Conservation (phyloP, 2,797 vertebrate species). For the Gymnoscopelus braueri region DNA sequence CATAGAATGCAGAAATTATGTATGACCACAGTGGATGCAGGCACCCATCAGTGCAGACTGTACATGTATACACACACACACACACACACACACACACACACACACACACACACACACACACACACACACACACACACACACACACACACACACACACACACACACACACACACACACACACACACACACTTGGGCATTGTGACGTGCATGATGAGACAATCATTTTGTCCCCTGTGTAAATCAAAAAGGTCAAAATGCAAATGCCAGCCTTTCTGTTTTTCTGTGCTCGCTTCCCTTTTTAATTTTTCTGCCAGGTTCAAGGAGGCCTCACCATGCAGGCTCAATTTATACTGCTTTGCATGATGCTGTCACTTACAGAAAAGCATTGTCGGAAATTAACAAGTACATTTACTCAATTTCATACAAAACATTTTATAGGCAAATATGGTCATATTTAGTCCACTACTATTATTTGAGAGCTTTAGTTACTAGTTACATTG, state of each 20-base stretch:
- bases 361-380: too few species aligned
- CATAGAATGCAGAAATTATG: constrained; percentile 21
- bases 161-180: constrained; percentile 11
- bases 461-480: too few species aligned
- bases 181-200: constrained; percentile 34
- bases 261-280: constrained; percentile 69
- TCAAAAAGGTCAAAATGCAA: constrained; percentile 85
- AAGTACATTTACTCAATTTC: too few species aligned
- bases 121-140: constrained; percentile 5
- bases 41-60: constrained; percentile 25
- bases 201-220: constrained; percentile 49
- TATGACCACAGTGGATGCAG: constrained; percentile 11
- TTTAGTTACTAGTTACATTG: too few species aligned
- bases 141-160: constrained; percentile 14
- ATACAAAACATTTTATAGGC: too few species aligned
- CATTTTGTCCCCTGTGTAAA: constrained; percentile 65
- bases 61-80: neutral
- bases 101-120: constrained; percentile 9
- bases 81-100: constrained; percentile 21
- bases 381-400: too few species aligned
- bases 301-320: constrained; percentile 84
- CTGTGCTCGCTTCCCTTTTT: constrained; percentile 56
- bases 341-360: too few species aligned
- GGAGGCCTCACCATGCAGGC: constrained; percentile 64
- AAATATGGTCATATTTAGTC: too few species aligned